Evolutionary conservation across 23 tunicate species (phyloP).

Genomic region (Phallusia fumigata): DNA sequence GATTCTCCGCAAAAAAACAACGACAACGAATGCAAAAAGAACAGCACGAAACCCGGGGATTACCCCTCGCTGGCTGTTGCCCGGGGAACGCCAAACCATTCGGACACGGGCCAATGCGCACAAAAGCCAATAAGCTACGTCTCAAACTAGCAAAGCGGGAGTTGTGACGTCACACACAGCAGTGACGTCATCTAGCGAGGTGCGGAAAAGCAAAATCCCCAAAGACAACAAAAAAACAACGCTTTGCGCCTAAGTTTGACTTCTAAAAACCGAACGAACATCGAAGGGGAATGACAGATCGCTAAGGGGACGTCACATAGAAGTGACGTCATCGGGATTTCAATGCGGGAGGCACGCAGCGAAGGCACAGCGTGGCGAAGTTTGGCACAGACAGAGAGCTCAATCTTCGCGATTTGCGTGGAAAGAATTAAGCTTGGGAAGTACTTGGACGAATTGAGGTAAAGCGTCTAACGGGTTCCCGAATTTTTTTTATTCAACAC

Average conservation of each 20-base stretch:
- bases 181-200: not conserved
- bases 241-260: not conserved
- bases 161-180: not conserved
- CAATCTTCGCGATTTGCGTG: not conserved
- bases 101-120: no score
- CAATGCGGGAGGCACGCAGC: slow-evolving; percentile 7
- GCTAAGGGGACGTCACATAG: not conserved
- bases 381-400: not conserved
- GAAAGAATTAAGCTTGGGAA: not conserved
- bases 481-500: no score
- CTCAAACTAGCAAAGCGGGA: no score
- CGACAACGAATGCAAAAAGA: not conserved
- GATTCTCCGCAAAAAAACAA: slow-evolving; percentile 12
- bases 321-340: not conserved
- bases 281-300: not conserved
- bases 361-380: slow-evolving; percentile 11
- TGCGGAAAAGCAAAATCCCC: not conserved
- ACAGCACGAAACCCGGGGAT: not conserved
- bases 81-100: not conserved
- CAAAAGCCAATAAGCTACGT: no score
- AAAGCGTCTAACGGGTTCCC: not conserved
- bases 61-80: not conserved
- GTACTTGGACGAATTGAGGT: slow-evolving; percentile 4
- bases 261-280: not conserved
- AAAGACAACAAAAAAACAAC: not conserved